phyloP scores from a whole-genome alignment of 2,113 vertebrate species.

The Oplegnathus fasciatus region DNA sequence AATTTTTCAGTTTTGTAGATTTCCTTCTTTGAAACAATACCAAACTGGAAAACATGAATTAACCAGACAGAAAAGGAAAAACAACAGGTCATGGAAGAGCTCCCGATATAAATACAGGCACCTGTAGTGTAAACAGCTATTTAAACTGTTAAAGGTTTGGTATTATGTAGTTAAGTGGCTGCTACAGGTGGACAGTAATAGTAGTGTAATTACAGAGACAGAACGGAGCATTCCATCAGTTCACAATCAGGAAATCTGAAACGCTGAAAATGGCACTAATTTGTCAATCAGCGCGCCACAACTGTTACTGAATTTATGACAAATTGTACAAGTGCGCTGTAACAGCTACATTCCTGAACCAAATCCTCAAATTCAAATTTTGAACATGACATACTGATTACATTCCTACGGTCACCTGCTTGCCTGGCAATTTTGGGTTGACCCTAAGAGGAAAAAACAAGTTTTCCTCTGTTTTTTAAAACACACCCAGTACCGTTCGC shows the following conservation, averaged over 20 bases:
- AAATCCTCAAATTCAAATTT: neutral
- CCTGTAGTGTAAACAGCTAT: conserved; percentile 1
- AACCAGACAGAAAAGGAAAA: neutral
- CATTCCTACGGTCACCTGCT: neutral
- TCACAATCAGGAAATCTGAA: neutral
- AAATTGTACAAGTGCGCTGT: too few relatives aligned
- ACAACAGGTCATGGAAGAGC: neutral
- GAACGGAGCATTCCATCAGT: neutral
- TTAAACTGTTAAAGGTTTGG: neutral
- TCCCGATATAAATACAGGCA: conserved; percentile 11
- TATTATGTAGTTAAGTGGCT: neutral
- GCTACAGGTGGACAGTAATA: neutral
- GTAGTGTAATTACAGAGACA: neutral
- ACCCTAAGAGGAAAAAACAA: neutral
- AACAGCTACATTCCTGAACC: too few relatives aligned
- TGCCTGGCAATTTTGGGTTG: neutral
- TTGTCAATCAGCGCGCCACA: neutral
- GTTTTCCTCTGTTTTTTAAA: neutral
- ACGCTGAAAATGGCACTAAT: neutral
- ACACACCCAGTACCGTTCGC: neutral
- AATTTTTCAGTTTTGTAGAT: neutral
- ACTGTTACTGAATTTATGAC: neutral
- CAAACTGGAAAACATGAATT: neutral
- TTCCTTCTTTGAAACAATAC: neutral
- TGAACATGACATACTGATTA: neutral